Conservation (phyloP, 2,888 invertebrate species). For the Agrotis segetum region DNA sequence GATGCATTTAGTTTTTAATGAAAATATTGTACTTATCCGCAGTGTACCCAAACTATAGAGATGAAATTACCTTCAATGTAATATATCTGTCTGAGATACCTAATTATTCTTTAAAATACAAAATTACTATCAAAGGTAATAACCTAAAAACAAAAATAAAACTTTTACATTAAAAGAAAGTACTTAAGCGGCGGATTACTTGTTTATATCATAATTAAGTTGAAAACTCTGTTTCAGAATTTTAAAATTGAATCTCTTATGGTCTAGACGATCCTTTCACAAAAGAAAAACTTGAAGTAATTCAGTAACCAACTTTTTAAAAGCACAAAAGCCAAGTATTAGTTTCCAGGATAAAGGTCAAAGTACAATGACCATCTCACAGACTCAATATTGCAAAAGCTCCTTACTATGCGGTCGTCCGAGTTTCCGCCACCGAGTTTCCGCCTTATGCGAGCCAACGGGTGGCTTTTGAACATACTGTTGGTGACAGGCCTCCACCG, state of each 20-base stretch:
- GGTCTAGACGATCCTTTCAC: neutral
- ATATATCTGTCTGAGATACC: neutral
- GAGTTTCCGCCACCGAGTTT: no score
- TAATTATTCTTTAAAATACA: constrained; percentile 7
- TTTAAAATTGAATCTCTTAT: constrained; percentile 4
- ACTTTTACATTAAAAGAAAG: neutral
- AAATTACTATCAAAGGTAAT: neutral
- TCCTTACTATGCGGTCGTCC: no score
- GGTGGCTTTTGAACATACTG: no score
- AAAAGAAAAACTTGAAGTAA: neutral
- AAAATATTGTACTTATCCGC: neutral
- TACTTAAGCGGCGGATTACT: neutral
- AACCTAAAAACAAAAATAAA: neutral
- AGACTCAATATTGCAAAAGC: neutral
- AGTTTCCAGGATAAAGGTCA: neutral
- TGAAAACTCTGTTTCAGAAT: neutral
- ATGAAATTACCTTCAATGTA: neutral
- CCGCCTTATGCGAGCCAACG: no score
- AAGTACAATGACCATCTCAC: neutral
- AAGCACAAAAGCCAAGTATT: neutral
- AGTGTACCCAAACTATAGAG: neutral
- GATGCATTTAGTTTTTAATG: no score
- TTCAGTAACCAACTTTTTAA: neutral
- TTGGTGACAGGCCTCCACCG: no score
- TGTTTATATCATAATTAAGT: neutral